Base-by-base conservation (phyloP, 2,888 invertebrate species). In the Eupithecia pulchellata region DNA sequence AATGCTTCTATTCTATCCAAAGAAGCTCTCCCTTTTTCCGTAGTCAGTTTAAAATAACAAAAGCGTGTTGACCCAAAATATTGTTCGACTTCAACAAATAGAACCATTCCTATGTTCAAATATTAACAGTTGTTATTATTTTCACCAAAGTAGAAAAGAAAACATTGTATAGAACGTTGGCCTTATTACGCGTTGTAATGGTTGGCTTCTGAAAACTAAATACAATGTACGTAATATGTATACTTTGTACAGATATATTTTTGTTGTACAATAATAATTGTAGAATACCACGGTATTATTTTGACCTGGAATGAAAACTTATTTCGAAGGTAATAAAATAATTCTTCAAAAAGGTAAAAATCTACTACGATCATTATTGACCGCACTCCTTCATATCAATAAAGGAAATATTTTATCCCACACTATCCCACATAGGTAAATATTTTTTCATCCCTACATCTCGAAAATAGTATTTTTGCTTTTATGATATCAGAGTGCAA, bases 121-220 rank as follows among this genome's bases (percentile, higher is more conserved):
- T 68, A 68, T 69, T 68, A 75, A 67, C 52, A 34, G 55, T 58
- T 30, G 55, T 69, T 71, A 74, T 73, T 70, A 73, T 74, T 73
- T 66, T 61, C 62, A 68, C 39, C 57, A 71, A 66, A 74, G 69
- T 64, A 63, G 69, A 67, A 77, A 73, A 74, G 63, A 68, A 72
- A 74, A 72, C 64, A 70, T 68, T 68, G 64, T 64, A 63, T 64
- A 64, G 66, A 74, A 70, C 69, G 52, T 73, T 67, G 66, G 63
- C 60, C 70, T 74, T 66, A 69, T 71, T 71, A 72, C 25, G 25
- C 63, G 58, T 57, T 39, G 27, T 27, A 55, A 61, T 32, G 47
- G 47, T 36, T 52, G 13, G 32, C 61, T 58, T 61, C 42, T 60
- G 39, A 65, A 65, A 68, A 62, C 57, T 61, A 61, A 61, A 68